Conservation (phyloP, 2,113 vertebrate species). For the Alosa alosa region DNA sequence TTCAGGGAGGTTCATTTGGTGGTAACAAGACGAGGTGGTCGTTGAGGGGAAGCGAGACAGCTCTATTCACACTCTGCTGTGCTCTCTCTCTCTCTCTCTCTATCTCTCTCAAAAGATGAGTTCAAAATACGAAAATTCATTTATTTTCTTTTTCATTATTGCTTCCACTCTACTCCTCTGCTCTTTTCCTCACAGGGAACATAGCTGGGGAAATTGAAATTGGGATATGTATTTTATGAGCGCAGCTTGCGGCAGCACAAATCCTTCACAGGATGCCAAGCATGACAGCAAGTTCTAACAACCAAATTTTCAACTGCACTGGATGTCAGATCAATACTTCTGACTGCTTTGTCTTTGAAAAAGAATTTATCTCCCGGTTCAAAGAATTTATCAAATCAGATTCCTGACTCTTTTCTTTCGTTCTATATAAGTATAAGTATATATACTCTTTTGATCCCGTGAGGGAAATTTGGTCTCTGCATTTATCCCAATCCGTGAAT, state of each 20-base stretch:
- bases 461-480: no score
- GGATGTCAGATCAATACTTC: not conserved
- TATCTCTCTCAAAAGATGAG: not conserved
- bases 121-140: not conserved
- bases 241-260: not conserved
- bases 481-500: no score
- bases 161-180: not conserved
- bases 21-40: not conserved
- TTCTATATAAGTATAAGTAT: no score
- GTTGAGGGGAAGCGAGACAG: not conserved
- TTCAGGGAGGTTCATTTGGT: not conserved
- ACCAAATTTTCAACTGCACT: not conserved
- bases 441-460: no score
- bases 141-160: not conserved
- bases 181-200: not conserved
- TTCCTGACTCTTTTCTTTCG: not conserved
- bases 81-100: not conserved
- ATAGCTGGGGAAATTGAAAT: not conserved
- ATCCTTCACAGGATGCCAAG: not conserved
- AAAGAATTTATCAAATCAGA: not conserved
- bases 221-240: not conserved
- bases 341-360: conserved; percentile 4
- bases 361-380: not conserved
- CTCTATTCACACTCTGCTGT: not conserved
- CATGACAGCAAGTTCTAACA: not conserved